phyloP scores from a whole-genome alignment of 2,888 invertebrate species.

The Hermodice carunculata region DNA sequence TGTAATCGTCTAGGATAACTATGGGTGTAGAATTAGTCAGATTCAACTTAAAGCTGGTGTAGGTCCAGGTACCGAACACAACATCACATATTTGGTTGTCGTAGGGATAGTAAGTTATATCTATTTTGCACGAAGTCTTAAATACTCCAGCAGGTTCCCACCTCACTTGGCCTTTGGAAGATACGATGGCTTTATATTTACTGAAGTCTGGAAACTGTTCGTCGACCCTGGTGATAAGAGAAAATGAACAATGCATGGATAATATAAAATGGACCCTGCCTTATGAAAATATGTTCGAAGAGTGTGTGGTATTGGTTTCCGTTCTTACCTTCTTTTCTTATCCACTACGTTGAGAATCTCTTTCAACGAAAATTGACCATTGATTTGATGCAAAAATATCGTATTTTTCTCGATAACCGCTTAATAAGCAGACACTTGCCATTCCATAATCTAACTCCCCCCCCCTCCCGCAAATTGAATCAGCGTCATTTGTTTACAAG shows the following conservation, averaged over 20 bases:
- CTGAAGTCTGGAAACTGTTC: background rate
- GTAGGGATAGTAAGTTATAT: slow-evolving; percentile 36
- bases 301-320: no score
- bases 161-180: slow-evolving; percentile 20
- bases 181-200: slow-evolving; percentile 25
- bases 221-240: background rate
- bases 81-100: slow-evolving; percentile 36
- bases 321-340: no score
- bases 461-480: no score
- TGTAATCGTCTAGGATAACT: slow-evolving; percentile 24
- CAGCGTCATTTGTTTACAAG: no score
- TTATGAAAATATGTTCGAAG: no score
- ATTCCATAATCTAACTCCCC: no score
- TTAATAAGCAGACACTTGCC: no score
- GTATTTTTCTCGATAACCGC: no score
- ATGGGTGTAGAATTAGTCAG: slow-evolving; percentile 1
- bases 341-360: no score
- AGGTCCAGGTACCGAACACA: slow-evolving; percentile 34
- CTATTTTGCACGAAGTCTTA: slow-evolving; percentile 31
- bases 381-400: no score
- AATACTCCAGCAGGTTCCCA: slow-evolving; percentile 39
- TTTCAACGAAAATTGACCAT: no score
- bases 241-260: background rate
- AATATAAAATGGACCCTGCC: background rate
- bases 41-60: slow-evolving; percentile 24